Conservation (phyloP, 2,113 vertebrate genomes). For the Spermophilus dauricus region DNA sequence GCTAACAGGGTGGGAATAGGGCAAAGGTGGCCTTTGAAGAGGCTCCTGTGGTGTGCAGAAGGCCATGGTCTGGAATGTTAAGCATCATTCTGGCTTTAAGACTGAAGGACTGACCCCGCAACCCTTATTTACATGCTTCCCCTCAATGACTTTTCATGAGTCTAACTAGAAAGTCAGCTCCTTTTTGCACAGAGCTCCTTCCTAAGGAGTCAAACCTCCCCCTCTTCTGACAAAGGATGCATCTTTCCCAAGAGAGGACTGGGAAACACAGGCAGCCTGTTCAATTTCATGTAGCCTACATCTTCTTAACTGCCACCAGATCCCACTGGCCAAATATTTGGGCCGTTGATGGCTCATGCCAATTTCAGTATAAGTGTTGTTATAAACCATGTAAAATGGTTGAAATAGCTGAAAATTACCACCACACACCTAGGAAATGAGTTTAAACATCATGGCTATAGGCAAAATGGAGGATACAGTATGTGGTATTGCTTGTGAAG, state of each 20-base stretch:
- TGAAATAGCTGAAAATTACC: slow-evolving; percentile 71
- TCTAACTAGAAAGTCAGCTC: slow-evolving; percentile 66
- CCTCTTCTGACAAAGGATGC: slow-evolving; percentile 57
- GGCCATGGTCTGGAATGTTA: slow-evolving; percentile 54
- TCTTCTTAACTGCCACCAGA: slow-evolving; percentile 54
- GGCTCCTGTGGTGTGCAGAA: slow-evolving; percentile 29
- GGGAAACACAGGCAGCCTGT: slow-evolving; percentile 20
- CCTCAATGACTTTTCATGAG: slow-evolving; percentile 73
- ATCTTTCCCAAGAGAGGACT: not conserved
- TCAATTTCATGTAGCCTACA: not conserved
- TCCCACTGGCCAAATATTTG: slow-evolving; percentile 34
- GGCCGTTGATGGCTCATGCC: not conserved
- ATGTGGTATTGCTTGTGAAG: slow-evolving; percentile 67
- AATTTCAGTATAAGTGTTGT: slow-evolving; percentile 60
- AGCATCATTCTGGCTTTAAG: slow-evolving; percentile 65
- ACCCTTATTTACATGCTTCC: slow-evolving; percentile 70
- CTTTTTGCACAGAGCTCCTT: slow-evolving; percentile 63
- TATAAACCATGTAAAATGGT: slow-evolving; percentile 24
- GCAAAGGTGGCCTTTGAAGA: slow-evolving; percentile 56
- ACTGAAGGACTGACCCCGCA: not conserved
- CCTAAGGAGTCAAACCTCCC: slow-evolving; percentile 47
- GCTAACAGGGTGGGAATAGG: slow-evolving; percentile 22
- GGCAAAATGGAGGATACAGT: slow-evolving; percentile 32
- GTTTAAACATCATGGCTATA: slow-evolving; percentile 38
- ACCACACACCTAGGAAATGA: slow-evolving; percentile 46